phyloP scores from a whole-genome alignment of 2,888 invertebrate genomes.

The Machimus atricapillus region DNA sequence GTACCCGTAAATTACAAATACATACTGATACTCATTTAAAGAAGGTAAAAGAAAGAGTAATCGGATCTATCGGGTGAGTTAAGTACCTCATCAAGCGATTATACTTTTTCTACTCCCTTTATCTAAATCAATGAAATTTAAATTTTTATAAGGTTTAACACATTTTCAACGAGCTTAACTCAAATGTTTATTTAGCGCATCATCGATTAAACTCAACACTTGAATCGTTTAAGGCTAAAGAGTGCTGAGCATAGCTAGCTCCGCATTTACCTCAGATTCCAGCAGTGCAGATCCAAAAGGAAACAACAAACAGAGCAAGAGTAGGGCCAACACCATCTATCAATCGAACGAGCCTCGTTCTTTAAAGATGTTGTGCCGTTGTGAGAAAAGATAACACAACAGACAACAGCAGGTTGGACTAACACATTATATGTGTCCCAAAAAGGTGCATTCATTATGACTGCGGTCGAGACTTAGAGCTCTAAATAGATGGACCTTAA shows the following conservation, averaged over 20 bases:
- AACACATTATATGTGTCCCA: slow-evolving; percentile 34
- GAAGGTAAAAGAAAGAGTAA: neutral
- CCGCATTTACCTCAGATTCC: neutral
- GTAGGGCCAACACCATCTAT: slow-evolving; percentile 27
- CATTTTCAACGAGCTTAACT: slow-evolving; percentile 41
- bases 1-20: neutral
- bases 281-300: slow-evolving; percentile 12
- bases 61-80: neutral
- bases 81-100: neutral
- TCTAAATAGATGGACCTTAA: slow-evolving; percentile 37
- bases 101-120: neutral
- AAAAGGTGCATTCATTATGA: slow-evolving; percentile 37
- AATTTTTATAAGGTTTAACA: slow-evolving; percentile 46
- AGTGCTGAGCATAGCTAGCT: neutral
- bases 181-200: slow-evolving; percentile 43
- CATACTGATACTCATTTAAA: neutral
- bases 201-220: slow-evolving; percentile 42
- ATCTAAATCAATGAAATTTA: slow-evolving; percentile 40
- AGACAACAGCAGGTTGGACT: slow-evolving; percentile 42
- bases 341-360: slow-evolving; percentile 30
- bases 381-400: slow-evolving; percentile 47
- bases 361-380: slow-evolving; percentile 45
- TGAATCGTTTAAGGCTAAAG: neutral
- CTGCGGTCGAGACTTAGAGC: neutral
- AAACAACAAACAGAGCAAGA: slow-evolving; percentile 38